phyloP scores from a whole-genome alignment of 1,140 invertebrate species.

The Drosophila watanabei region DNA sequence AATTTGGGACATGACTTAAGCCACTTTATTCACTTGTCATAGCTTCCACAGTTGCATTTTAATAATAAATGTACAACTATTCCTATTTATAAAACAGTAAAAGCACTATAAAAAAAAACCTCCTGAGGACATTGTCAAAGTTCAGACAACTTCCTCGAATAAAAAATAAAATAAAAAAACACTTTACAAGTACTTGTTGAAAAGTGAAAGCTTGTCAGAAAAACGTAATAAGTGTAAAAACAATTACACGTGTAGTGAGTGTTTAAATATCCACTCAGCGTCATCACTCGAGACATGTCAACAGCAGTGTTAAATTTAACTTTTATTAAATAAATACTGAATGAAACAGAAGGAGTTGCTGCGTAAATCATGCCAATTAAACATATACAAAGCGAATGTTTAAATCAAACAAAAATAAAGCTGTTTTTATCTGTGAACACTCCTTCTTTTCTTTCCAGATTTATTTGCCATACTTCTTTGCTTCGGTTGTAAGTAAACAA shows the following conservation, averaged over 20 bases:
- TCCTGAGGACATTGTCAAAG: constrained; percentile 14
- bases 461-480: constrained; percentile 22
- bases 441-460: constrained; percentile 1
- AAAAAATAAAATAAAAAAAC: not conserved
- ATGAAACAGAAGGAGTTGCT: not conserved
- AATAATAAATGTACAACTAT: not conserved
- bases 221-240: constrained; percentile 38
- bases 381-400: not conserved
- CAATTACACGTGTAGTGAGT: constrained; percentile 25
- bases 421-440: not conserved
- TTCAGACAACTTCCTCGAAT: constrained; percentile 6
- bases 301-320: constrained; percentile 15
- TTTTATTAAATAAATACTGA: constrained; percentile 22
- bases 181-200: constrained; percentile 22
- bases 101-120: not conserved
- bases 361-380: constrained; percentile 12
- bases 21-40: not conserved
- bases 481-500: constrained; percentile 27
- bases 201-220: constrained; percentile 49
- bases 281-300: constrained; percentile 10
- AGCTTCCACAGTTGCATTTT: not conserved
- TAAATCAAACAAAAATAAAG: constrained; percentile 13
- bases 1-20: constrained; percentile 47
- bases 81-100: not conserved
- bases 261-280: constrained; percentile 13